phyloP scores from a whole-genome alignment of 1,140 invertebrate species.

The Chionoecetes opilio region DNA sequence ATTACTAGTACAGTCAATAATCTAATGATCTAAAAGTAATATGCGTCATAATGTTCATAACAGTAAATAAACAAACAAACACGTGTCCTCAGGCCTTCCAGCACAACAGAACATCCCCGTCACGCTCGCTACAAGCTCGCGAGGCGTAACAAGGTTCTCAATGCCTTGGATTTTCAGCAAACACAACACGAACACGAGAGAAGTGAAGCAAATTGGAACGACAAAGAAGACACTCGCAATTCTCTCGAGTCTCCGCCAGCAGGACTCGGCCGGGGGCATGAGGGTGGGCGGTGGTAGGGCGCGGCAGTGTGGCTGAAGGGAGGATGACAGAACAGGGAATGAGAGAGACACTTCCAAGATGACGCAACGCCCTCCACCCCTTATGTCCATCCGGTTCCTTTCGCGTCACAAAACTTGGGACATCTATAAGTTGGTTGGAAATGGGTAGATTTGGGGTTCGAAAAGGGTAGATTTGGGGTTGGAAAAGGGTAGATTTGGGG shows the following conservation, averaged over 20 bases:
- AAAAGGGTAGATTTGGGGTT: no score
- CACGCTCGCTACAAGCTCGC: background rate
- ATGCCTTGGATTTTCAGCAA: background rate
- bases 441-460: no score
- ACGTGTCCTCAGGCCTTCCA: no score
- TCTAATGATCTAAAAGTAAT: no score
- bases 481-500: no score
- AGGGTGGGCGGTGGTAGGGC: background rate
- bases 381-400: background rate
- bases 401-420: background rate
- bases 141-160: background rate
- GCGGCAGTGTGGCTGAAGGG: background rate
- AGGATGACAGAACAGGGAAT: background rate
- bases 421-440: background rate
- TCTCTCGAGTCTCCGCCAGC: background rate
- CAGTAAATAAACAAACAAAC: no score
- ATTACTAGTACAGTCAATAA: no score
- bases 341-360: background rate
- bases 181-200: background rate
- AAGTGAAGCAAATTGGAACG: constrained; percentile 28
- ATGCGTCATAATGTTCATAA: no score
- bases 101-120: background rate
- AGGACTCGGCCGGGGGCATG: background rate
- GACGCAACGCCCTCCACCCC: background rate
- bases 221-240: background rate